Evolutionary conservation across 2,888 invertebrate species (phyloP), one percentile per base, ranked within the genome.

Genomic region (Melanophora roralis): DNA sequence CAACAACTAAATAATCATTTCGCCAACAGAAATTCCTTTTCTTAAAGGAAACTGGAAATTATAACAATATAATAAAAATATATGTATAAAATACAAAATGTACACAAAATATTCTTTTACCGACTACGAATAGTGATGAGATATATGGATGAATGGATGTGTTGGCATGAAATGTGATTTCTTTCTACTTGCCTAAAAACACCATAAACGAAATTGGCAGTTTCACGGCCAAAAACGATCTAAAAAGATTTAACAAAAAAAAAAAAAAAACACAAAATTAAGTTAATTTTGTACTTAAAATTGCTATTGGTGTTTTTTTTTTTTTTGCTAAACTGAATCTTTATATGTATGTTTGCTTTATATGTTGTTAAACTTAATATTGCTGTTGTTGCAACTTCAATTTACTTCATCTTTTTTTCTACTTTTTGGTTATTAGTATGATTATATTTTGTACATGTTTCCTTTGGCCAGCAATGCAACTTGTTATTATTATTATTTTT

Each of bases 161-260:
- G 73, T 73, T 68, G 73, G 69, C 69, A 69, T 74, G 51, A 73
- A 68, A 74, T 73, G 78, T 78, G 73, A 76, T 76, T 76, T 76
- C 73, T 59, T 69, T 69, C 74, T 78, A 78, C 62, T 64, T n/a
- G n/a, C n/a, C n/a, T n/a, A 64, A 55, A 74, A 79, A 69, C 64
- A 74, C 72, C 78, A 72, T 73, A 80, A 83, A 78, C 69, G 68
- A 83, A 82, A 83, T 83, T 83, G 83, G 82, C 83, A 83, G 81
- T 82, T 83, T 82, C 82, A 83, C 80, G 80, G 74, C 78, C 60
- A 78, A 72, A 79, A 67, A 38, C 72, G 36, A 64, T 74, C 68
- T 77, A 43, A 78, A 82, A 73, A 53, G 69, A 74, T 27, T 3
- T 27, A 73, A 60, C 55, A 12, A 59, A 57, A 36, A 8, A 60